Percentiles rank a stretch among this genome's conserved stretches.
Conservation (phyloP, 2,888 invertebrate genomes). For the Dromius quadrimaculatus region DNA sequence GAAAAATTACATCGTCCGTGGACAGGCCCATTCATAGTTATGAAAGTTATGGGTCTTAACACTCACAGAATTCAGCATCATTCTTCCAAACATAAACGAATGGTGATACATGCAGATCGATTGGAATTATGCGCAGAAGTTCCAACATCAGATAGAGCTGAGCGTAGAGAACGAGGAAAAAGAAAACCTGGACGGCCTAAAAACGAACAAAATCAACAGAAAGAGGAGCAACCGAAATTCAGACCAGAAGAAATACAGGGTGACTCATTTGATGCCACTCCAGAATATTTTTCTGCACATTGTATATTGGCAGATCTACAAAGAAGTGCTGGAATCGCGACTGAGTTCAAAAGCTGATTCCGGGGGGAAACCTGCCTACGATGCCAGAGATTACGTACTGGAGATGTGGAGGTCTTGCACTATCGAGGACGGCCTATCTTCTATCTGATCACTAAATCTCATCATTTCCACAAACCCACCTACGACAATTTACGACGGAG, state of each 20-base stretch:
- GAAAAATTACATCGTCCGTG: neutral
- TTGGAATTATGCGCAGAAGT: neutral
- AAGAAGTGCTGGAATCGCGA: neutral
- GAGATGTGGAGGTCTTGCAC: neutral
- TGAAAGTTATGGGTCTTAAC: neutral
- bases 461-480: neutral
- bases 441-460: constrained; percentile 8
- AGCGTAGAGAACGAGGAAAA: neutral
- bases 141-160: neutral
- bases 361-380: neutral
- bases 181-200: neutral
- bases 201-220: neutral
- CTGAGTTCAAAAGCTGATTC: neutral
- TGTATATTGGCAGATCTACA: neutral
- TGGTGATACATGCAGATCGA: neutral
- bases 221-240: neutral
- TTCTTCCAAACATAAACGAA: neutral
- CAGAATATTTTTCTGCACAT: neutral
- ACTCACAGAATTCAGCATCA: neutral
- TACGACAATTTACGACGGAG: neutral
- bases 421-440: neutral
- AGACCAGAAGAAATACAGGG: neutral
- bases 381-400: neutral
- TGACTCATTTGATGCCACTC: neutral
- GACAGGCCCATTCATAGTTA: neutral